phyloP scores from a whole-genome alignment of 1,140 invertebrate genomes.

The Caenorhabditis latens region DNA sequence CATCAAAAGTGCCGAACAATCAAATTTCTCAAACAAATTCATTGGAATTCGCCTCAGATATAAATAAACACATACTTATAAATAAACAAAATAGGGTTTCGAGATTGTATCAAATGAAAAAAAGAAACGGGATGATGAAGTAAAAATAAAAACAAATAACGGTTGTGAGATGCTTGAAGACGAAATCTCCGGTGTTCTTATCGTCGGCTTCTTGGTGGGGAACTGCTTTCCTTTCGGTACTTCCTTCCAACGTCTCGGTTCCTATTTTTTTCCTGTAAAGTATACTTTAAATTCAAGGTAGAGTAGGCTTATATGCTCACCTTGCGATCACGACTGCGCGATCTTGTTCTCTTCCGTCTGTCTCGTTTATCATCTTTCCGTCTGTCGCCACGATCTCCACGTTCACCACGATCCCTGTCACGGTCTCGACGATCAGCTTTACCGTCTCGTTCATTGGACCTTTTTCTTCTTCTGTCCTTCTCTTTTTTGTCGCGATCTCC shows the following conservation, averaged over 20 bases:
- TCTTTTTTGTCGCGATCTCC: constrained; percentile 45
- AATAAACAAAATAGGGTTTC: not conserved
- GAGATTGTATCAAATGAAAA: constrained; percentile 1
- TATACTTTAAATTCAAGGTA: not conserved
- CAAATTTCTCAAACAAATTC: constrained; percentile 39
- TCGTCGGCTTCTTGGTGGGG: not conserved
- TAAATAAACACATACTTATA: not conserved
- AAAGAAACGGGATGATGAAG: not conserved
- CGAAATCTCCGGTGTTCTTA: not conserved
- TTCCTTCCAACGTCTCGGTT: constrained; percentile 19
- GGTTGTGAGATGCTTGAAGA: not conserved
- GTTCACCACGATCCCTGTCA: not conserved
- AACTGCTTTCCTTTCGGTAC: not conserved
- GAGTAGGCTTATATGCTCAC: not conserved
- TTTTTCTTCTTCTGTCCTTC: not conserved
- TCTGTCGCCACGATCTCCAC: not conserved
- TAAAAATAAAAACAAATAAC: constrained; percentile 39
- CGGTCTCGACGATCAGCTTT: constrained; percentile 8
- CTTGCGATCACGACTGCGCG: constrained; percentile 15
- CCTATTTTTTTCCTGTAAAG: constrained; percentile 39
- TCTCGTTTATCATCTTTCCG: constrained; percentile 39
- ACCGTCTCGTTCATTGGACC: constrained; percentile 30
- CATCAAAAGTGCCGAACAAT: constrained; percentile 29
- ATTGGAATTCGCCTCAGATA: not conserved
- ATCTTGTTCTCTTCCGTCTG: constrained; percentile 30